These are phyloP conservation scores for Xyliphius kryptos DNA, from an alignment of 2,113 vertebrate species.

Conservation along the genomic window DNA sequence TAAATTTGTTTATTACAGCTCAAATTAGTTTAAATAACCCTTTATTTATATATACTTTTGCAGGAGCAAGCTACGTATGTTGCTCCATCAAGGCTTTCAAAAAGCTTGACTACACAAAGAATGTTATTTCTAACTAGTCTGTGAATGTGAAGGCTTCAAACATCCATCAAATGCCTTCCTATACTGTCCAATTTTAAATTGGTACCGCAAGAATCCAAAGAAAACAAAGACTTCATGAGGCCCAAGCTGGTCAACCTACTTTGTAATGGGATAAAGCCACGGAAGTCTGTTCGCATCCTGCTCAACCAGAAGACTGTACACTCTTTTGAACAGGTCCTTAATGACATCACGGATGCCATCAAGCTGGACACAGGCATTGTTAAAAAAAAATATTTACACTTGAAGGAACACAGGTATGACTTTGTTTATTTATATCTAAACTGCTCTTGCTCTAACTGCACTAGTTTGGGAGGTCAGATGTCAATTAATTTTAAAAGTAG, in stretches of 20 bases:
- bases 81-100: conserved; percentile 93
- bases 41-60: not conserved
- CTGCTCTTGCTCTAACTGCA: not conserved
- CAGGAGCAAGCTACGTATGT: conserved; percentile 95
- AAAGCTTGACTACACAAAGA: conserved; percentile 95
- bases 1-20: not conserved
- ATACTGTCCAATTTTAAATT: conserved; percentile 79
- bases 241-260: conserved; percentile 96
- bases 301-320: conserved; percentile 98
- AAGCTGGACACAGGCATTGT: conserved; percentile 95
- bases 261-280: conserved; percentile 89
- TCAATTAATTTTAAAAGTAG: too few species aligned
- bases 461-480: too few species aligned
- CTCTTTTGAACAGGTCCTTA: conserved; percentile 95
- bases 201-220: conserved; percentile 69
- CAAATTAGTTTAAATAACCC: too few species aligned
- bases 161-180: conserved; percentile 67
- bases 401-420: conserved; percentile 91
- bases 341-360: conserved; percentile 94
- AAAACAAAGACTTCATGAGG: conserved; percentile 92
- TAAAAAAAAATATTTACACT: conserved; percentile 95
- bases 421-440: not conserved
- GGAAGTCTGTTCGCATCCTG: conserved; percentile 89
- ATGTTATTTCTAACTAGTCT: conserved; percentile 97
- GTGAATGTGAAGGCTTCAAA: conserved; percentile 88